These are phyloP conservation scores for Synchiropus splendidus DNA, from an alignment of 2,113 vertebrate species.

Conservation along the genomic window DNA sequence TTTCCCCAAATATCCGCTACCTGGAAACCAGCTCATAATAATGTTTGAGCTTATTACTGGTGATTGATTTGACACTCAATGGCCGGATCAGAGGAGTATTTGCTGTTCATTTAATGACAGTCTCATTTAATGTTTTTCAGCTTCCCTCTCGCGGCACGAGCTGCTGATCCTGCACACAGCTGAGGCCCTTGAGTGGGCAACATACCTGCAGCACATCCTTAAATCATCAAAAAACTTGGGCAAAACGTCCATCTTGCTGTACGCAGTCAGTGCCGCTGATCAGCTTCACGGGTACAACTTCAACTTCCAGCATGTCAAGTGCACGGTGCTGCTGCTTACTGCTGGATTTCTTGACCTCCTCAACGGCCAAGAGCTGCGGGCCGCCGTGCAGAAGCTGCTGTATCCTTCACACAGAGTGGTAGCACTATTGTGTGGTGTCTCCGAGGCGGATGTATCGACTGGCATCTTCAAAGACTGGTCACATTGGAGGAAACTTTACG, in stretches of 20 bases:
- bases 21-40: conserved; percentile 18
- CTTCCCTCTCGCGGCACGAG: conserved; percentile 17
- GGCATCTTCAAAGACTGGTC: conserved; percentile 52
- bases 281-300: conserved; percentile 34
- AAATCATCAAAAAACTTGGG: conserved; percentile 34
- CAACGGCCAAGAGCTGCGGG: conserved; percentile 15
- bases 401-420: conserved; percentile 56
- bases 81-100: background rate
- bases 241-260: conserved; percentile 37
- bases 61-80: conserved; percentile 7
- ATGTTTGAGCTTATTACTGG: conserved; percentile 17
- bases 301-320: conserved; percentile 38
- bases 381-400: conserved; percentile 43
- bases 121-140: conserved; percentile 1
- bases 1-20: conserved; percentile 35
- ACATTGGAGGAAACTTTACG: conserved; percentile 57
- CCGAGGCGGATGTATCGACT: conserved; percentile 23
- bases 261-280: conserved; percentile 15
- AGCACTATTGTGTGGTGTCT: conserved; percentile 57
- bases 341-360: conserved; percentile 45
- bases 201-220: conserved; percentile 57
- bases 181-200: conserved; percentile 65
- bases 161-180: conserved; percentile 58
- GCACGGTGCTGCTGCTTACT: conserved; percentile 56
- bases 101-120: background rate